phyloP scores from a whole-genome alignment of 2,113 vertebrate species.

The Rhea pennata region DNA sequence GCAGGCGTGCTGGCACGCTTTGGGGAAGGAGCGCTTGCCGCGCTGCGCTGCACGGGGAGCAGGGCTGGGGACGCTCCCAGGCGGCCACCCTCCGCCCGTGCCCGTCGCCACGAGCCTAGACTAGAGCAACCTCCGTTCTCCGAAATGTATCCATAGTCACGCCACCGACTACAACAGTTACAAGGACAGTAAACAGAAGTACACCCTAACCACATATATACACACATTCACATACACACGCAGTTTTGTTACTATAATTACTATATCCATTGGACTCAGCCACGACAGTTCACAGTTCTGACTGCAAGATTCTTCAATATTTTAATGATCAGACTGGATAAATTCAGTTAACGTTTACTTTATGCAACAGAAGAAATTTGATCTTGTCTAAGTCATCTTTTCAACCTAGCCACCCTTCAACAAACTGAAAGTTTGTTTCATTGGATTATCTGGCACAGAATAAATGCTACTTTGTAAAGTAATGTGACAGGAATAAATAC shows the following conservation, averaged over 20 bases:
- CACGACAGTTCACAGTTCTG: neutral
- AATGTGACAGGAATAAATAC: neutral
- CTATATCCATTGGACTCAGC: neutral
- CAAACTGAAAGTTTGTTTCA: neutral
- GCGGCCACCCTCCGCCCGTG: too few relatives aligned
- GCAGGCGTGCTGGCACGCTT: neutral
- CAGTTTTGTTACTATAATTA: neutral
- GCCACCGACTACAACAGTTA: neutral
- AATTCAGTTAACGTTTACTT: conserved; percentile 14
- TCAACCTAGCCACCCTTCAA: neutral
- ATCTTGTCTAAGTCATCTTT: neutral
- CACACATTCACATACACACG: too few relatives aligned
- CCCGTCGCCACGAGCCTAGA: neutral
- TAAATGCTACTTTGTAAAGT: neutral
- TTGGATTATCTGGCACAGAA: neutral
- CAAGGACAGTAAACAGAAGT: neutral
- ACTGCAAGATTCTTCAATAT: neutral
- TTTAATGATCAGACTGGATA: neutral
- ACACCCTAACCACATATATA: neutral
- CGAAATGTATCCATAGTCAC: neutral
- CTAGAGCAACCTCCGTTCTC: neutral
- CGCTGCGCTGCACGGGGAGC: too few relatives aligned
- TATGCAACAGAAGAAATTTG: neutral
- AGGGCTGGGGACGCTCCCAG: too few relatives aligned
- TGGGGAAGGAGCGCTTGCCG: too few relatives aligned